Evolutionary conservation across 2,113 vertebrate species (phyloP).

Genomic region (Protobothrops flavoviridis): DNA sequence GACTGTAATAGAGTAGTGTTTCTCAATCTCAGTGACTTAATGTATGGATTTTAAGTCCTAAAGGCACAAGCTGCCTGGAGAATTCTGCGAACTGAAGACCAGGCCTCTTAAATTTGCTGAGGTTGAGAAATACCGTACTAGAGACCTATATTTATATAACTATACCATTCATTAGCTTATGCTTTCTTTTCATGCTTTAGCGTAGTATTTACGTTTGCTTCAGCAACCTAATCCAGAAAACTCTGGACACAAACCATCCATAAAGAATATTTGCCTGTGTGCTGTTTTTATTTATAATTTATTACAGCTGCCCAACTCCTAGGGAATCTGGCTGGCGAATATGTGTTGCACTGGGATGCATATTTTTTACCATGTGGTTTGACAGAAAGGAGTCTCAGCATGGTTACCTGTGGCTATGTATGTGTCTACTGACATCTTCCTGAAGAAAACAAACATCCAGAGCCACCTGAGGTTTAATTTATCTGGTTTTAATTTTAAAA

Average conservation of each 20-base stretch:
- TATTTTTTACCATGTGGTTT: neutral
- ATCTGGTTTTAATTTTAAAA: too few species aligned
- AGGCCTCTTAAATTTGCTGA: neutral
- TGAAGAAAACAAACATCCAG: too few species aligned
- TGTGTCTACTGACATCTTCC: too few species aligned
- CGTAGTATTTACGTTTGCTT: neutral
- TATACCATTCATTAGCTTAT: neutral
- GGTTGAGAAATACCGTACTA: neutral
- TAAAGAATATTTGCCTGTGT: neutral
- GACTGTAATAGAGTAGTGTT: neutral
- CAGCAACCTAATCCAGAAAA: neutral
- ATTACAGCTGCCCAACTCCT: neutral
- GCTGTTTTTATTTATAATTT: neutral
- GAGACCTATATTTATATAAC: neutral
- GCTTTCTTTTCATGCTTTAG: neutral
- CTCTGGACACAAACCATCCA: neutral
- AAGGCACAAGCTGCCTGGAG: neutral
- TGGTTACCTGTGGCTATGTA: too few species aligned
- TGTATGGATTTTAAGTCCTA: neutral
- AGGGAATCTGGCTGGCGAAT: neutral
- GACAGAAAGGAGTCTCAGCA: too few species aligned
- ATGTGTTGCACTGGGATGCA: neutral
- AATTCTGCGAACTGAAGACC: neutral
- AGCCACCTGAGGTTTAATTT: too few species aligned
- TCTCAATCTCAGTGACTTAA: neutral